Percentiles rank a stretch among this genome's conserved stretches.
phyloP scores from a whole-genome alignment of 2,888 invertebrate species.

The Pristionchus japonicus region DNA sequence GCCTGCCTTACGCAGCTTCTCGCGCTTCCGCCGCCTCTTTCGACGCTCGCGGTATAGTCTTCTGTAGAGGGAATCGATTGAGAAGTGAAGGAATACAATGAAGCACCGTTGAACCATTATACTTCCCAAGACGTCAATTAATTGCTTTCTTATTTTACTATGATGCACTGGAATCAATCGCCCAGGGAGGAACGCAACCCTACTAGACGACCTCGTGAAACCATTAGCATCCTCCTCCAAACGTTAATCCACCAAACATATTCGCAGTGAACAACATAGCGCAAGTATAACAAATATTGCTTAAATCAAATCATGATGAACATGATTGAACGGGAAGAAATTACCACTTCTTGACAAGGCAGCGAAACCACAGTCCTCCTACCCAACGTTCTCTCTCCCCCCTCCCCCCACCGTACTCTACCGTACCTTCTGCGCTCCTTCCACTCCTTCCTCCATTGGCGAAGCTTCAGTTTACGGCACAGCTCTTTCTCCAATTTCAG shows the following conservation, averaged over 20 bases:
- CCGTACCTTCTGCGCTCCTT: constrained; percentile 32
- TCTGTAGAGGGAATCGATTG: too few relatives aligned
- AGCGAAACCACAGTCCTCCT: too few relatives aligned
- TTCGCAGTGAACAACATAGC: too few relatives aligned
- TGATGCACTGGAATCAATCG: neutral
- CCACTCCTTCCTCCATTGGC: constrained; percentile 29
- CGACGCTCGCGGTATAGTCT: neutral
- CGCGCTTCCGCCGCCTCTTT: constrained; percentile 10
- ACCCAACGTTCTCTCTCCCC: too few relatives aligned
- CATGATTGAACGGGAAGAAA: too few relatives aligned
- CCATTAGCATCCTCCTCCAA: neutral
- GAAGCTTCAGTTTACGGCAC: constrained; percentile 18
- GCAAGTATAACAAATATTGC: too few relatives aligned
- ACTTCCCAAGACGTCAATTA: too few relatives aligned
- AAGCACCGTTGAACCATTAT: neutral
- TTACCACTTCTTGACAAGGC: too few relatives aligned
- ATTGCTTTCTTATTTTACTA: neutral
- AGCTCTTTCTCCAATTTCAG: constrained; percentile 24
- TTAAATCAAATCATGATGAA: too few relatives aligned
- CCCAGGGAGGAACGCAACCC: neutral
- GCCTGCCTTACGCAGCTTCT: constrained; percentile 16
- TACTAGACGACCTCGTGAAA: neutral
- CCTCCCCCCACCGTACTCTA: too few relatives aligned
- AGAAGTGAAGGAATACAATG: too few relatives aligned
- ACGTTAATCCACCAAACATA: too few relatives aligned